A percentile compares a stretch with the other conserved stretches of the same genome.
These are phyloP conservation scores for Crocodylus rhombifer DNA, from an alignment of 2,797 vertebrate species.

Conservation along the genomic window DNA sequence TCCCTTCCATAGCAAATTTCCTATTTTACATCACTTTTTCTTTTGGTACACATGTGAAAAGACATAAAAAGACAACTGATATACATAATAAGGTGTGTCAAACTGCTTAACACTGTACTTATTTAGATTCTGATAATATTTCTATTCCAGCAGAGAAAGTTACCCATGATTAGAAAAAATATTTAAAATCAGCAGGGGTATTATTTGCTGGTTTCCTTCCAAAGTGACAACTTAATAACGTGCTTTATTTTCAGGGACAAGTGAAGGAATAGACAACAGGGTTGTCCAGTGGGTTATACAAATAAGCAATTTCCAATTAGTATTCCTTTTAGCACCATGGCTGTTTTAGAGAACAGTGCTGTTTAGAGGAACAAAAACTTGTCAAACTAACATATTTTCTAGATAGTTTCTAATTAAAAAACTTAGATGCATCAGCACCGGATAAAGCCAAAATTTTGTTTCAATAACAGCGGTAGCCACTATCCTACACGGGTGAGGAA, in stretches of 20 bases:
- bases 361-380: not conserved
- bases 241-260: not conserved
- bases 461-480: not conserved
- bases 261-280: not conserved
- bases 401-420: slow-evolving; percentile 2
- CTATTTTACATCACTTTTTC: slow-evolving; percentile 10
- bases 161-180: not conserved
- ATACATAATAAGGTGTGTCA: not conserved
- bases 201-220: not conserved
- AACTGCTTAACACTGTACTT: slow-evolving; percentile 10
- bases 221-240: not conserved
- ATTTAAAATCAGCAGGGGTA: not conserved
- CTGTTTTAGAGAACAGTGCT: slow-evolving; percentile 29
- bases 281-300: not conserved
- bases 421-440: slow-evolving; percentile 18
- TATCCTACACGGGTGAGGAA: not conserved
- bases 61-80: not conserved
- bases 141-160: not conserved
- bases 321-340: slow-evolving; percentile 46
- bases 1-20: not conserved
- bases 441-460: slow-evolving; percentile 12
- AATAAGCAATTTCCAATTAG: not conserved
- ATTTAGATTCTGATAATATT: not conserved
- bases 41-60: rapidly evolving
- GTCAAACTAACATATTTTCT: slow-evolving; percentile 34